Evolutionary conservation across 2,888 invertebrate genomes (phyloP).

Genomic region (Acleris cristana): DNA sequence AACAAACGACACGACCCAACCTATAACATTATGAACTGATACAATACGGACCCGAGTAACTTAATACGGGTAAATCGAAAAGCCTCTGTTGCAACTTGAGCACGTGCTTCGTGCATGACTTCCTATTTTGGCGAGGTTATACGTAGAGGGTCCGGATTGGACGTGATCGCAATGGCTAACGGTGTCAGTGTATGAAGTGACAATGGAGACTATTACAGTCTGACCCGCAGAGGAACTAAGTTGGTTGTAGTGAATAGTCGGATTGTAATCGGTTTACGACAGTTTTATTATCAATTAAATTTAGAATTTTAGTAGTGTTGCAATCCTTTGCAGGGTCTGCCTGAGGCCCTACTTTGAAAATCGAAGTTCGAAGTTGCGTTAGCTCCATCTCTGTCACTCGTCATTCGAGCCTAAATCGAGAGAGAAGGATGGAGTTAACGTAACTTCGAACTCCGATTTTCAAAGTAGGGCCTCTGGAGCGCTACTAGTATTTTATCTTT

Average conservation of each 20-base stretch:
- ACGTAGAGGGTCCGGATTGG: conserved; percentile 18
- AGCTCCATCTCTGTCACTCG: too few species aligned
- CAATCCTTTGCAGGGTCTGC: too few species aligned
- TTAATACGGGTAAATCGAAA: conserved; percentile 21
- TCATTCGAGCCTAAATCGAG: too few species aligned
- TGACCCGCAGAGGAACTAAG: conserved; percentile 20
- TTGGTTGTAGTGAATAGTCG: conserved; percentile 12
- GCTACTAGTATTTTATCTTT: too few species aligned
- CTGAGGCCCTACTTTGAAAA: too few species aligned
- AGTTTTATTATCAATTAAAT: neutral
- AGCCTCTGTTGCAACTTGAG: neutral
- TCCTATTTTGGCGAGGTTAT: conserved; percentile 10
- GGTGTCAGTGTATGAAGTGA: conserved; percentile 30
- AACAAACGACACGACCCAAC: conserved; percentile 27
- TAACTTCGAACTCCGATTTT: too few species aligned
- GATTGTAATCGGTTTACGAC: neutral
- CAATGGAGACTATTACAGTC: conserved; percentile 29
- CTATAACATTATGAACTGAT: conserved; percentile 29
- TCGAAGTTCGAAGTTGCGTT: too few species aligned
- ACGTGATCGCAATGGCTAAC: conserved; percentile 35
- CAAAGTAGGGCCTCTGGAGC: too few species aligned
- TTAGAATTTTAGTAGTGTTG: too few species aligned
- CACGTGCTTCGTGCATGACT: conserved; percentile 5
- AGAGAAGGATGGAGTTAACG: too few species aligned
- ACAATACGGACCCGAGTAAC: conserved; percentile 23